These are phyloP conservation scores for Herminia tarsipennalis DNA, from an alignment of 2,888 invertebrate genomes.

Conservation along the genomic window DNA sequence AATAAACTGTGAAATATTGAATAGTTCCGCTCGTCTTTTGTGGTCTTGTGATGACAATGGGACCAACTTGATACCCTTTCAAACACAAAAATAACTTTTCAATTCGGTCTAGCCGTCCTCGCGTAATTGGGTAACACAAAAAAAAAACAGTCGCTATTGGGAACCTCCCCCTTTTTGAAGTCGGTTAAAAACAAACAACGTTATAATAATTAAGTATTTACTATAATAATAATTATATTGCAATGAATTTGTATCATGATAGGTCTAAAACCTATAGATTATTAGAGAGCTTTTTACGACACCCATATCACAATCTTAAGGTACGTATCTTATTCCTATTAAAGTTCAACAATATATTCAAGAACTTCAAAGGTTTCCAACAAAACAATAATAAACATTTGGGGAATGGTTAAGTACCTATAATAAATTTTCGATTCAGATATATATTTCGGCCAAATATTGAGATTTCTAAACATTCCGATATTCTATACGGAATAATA, in stretches of 20 bases:
- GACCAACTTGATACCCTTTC: too few relatives aligned
- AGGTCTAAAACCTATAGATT: conserved; percentile 64
- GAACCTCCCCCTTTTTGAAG: too few relatives aligned
- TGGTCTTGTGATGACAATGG: too few relatives aligned
- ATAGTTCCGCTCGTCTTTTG: too few relatives aligned
- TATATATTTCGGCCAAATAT: conserved; percentile 30
- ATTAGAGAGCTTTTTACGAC: conserved; percentile 81
- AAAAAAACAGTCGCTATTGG: too few relatives aligned
- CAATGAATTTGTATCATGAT: conserved; percentile 59
- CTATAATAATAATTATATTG: conserved; percentile 42
- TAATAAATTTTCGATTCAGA: conserved; percentile 44
- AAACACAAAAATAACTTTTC: too few relatives aligned
- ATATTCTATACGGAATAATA: conserved; percentile 67
- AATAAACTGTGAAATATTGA: too few relatives aligned
- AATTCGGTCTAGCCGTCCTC: too few relatives aligned
- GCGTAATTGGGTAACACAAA: too few relatives aligned
- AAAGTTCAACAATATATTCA: conserved; percentile 77
- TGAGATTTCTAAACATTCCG: conserved; percentile 40
- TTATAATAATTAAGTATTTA: conserved; percentile 38
- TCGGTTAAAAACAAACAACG: conserved; percentile 16
- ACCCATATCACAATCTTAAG: conserved; percentile 83
- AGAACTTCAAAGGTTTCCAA: conserved; percentile 50
- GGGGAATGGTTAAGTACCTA: conserved; percentile 67
- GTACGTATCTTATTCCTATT: conserved; percentile 63
- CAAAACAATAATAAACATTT: conserved; percentile 64